Evolutionary conservation across 2,113 vertebrate genomes (phyloP).

Genomic region (Entelurus aequoreus): DNA sequence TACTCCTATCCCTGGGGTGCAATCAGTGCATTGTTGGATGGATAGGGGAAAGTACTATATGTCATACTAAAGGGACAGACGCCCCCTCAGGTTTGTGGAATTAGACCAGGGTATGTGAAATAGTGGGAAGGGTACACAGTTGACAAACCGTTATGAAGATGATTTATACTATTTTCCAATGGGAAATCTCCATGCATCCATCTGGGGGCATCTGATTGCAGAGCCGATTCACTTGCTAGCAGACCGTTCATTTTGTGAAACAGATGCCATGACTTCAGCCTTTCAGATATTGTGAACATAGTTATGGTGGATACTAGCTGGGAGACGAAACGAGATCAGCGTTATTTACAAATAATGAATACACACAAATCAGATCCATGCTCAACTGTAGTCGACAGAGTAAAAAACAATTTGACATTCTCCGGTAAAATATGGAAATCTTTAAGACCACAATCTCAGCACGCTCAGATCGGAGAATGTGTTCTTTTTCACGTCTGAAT

Average conservation of each 20-base stretch:
- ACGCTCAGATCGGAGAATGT: too few species aligned
- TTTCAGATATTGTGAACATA: constrained; percentile 33
- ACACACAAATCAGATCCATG: constrained; percentile 1
- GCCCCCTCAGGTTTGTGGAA: constrained; percentile 47
- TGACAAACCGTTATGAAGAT: constrained; percentile 33
- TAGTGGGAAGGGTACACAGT: constrained; percentile 32
- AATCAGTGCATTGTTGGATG: constrained; percentile 6
- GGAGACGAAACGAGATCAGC: constrained; percentile 26
- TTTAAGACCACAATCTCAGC: too few species aligned
- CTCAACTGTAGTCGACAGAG: constrained; percentile 1
- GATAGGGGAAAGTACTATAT: constrained; percentile 22
- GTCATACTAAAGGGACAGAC: constrained; percentile 28
- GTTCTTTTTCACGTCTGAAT: too few species aligned
- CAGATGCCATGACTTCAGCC: constrained; percentile 55
- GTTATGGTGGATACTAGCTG: constrained; percentile 43
- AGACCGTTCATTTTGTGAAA: constrained; percentile 55
- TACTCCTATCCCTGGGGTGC: constrained; percentile 18
- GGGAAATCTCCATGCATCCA: constrained; percentile 61
- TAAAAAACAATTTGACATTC: constrained; percentile 11
- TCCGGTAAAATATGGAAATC: constrained; percentile 25
- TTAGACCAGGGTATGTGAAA: constrained; percentile 24
- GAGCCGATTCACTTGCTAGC: constrained; percentile 48
- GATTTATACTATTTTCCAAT: constrained; percentile 46
- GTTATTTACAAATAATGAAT: constrained; percentile 12
- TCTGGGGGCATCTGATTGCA: constrained; percentile 42